Evolutionary conservation across 2,113 vertebrate species (phyloP).

Genomic region (Seriola rivoliana): DNA sequence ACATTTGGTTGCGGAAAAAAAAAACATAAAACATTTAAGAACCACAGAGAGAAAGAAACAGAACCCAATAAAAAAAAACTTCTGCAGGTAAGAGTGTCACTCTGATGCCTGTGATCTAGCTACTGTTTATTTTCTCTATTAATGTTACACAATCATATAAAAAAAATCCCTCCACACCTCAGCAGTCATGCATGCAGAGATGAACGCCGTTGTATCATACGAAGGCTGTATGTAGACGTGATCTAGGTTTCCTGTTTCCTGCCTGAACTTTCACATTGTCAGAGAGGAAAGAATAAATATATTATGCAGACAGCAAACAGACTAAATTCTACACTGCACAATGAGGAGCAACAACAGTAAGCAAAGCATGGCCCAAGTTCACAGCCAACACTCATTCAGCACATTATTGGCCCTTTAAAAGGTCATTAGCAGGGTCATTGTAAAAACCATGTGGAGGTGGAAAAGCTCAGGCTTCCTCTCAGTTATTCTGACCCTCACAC

Average conservation of each 20-base stretch:
- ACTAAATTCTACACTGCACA: background rate
- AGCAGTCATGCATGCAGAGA: background rate
- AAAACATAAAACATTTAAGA: slow-evolving; percentile 37
- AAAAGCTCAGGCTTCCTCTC: slow-evolving; percentile 49
- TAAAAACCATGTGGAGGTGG: slow-evolving; percentile 40
- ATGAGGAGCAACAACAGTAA: background rate
- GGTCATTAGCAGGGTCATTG: slow-evolving; percentile 26
- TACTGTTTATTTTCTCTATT: slow-evolving; percentile 15
- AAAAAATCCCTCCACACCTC: background rate
- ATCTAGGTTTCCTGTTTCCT: slow-evolving; percentile 66
- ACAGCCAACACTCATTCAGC: slow-evolving; percentile 22
- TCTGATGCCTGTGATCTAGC: slow-evolving; percentile 27
- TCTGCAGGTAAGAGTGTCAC: slow-evolving; percentile 20
- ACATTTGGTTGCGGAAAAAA: background rate
- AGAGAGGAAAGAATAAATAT: slow-evolving; percentile 11
- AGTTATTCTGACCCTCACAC: slow-evolving; percentile 15
- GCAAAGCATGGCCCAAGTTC: slow-evolving; percentile 14
- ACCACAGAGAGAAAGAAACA: slow-evolving; percentile 11
- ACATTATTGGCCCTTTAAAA: slow-evolving; percentile 21
- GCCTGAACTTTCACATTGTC: slow-evolving; percentile 38
- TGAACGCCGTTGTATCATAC: slow-evolving; percentile 6
- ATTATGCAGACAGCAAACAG: background rate
- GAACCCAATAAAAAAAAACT: background rate
- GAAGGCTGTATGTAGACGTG: background rate
- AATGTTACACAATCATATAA: slow-evolving; percentile 12